Evolutionary conservation across 2,888 invertebrate species (phyloP), one percentile per base, ranked within the genome.

Genomic region (Phengaris alcon): DNA sequence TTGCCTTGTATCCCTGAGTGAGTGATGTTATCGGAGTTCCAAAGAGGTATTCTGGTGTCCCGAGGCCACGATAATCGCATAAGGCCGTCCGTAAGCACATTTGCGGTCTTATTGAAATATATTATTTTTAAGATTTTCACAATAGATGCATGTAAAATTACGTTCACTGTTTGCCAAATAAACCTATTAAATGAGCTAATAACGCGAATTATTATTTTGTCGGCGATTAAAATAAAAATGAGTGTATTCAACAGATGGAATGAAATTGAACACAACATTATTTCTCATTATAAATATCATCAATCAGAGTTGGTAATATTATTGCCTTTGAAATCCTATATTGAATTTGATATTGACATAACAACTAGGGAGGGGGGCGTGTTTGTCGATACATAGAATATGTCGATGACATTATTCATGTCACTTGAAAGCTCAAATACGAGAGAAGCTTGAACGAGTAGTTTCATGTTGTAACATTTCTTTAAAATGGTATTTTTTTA

Each of bases 331-430:
- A 74, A 64, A 74, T 22, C 64, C 64, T 74, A 68, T 74, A 74
- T 68, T 74, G 74, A 74, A 74, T 74, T 74, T 35, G 15, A 68
- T 74, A 74, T 74, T 74, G 74, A 74, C 64, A 74, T 74, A 59
- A 48, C 74, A 64, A 44, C 64, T 64, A 64, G 64, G 2, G 64
- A 64, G 10, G 15, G 35, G 35, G 15, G 59, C 6, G 48, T 35
- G 51, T 35, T 59, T 59, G 35, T 64, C 59, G 10, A 64, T 22
- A 59, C 4, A 59, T 22, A 59, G 9, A 8, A 55, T 22, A 8
- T 22, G 15, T 59, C 59, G 22, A 59, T 22, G 15, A 35, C 35
- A 2, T 35, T 35, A 35, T 35, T 35, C 35, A n/a, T 57, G 7
- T 6, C 6, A 57, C n/a, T 0, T 3, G 15, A 8, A 57, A n/a